A percentile compares a stretch with the other conserved stretches of the same genome.
These are phyloP conservation scores for Bombus confusus DNA, from an alignment of 1,140 invertebrate species.

Conservation along the genomic window DNA sequence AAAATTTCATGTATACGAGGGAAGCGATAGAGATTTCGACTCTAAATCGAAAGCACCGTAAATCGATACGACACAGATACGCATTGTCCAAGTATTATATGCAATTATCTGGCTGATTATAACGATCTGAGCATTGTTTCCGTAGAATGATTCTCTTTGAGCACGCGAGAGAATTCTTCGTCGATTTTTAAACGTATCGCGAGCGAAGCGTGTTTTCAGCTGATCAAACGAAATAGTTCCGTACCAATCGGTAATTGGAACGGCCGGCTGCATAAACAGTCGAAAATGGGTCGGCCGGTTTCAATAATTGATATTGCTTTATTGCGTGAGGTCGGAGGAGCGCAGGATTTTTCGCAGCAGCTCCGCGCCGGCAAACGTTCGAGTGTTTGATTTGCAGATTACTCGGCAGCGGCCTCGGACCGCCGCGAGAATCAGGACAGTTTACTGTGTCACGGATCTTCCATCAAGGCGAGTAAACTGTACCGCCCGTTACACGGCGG, in stretches of 20 bases:
- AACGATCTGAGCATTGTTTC: too few species aligned
- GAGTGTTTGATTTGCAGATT: constrained; percentile 47
- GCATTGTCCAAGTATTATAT: too few species aligned
- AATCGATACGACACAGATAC: too few species aligned
- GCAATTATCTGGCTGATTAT: too few species aligned
- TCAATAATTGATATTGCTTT: constrained; percentile 48
- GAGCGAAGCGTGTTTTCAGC: not conserved
- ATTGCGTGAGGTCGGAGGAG: constrained; percentile 11
- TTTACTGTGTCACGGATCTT: constrained; percentile 48
- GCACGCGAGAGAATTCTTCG: not conserved
- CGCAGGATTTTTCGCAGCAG: constrained; percentile 15
- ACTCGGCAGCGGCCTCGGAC: constrained; percentile 26
- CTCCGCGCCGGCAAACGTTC: not conserved
- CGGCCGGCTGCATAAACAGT: constrained; percentile 8
- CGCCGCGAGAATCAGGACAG: constrained; percentile 41
- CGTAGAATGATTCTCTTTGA: not conserved
- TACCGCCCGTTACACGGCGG: not conserved
- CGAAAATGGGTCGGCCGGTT: constrained; percentile 6
- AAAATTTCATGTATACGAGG: too few species aligned
- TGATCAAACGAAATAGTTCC: not conserved
- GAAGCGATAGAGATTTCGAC: too few species aligned
- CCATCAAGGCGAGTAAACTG: constrained; percentile 37
- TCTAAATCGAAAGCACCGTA: too few species aligned
- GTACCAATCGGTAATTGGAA: constrained; percentile 9
- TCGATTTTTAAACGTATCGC: not conserved